Evolutionary conservation across 2,888 invertebrate genomes (phyloP), one percentile per base, ranked within the genome.

Genomic region (Agrochola circellaris): DNA sequence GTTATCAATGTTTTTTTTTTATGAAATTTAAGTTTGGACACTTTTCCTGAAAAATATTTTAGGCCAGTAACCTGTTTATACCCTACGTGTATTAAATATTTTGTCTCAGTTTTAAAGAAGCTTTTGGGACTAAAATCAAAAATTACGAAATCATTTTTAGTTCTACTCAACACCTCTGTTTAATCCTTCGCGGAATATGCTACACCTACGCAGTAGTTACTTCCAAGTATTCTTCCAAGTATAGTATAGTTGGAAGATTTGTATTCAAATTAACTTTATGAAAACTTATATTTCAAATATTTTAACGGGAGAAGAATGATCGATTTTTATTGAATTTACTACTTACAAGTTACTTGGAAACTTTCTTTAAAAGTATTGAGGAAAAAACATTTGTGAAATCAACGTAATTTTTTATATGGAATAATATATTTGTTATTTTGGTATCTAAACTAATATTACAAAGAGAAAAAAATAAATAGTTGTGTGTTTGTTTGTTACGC

Each of bases 361-460:
- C 48, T 75, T 66, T 82, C 65, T 66, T 66, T 61, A 60, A 30
- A 68, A 69, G 17, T 54, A 11, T 56, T 68, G 20, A 82, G 76
- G 76, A 82, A 82, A 75, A 77, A n/a, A 6, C n/a, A 38, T 58
- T 26, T 45, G n/a, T 26, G n/a, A 54, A 48, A 56, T 62, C 34
- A 26, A n/a, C 20, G 69, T 0, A 0, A 20, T 48, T 38, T 71
- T 62, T 30, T 34, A 8, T 54, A 7, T 23, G 4, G 13, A 54
- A 26, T 45, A 26, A 13, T 23, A 20, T 2, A 54, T 42, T 56
- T 23, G 0, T n/a, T 45, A n/a, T 71, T 17, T 42, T 9, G 34
- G 3, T 38, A 62, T 38, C 38, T 8, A 38, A 38, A 38, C 38
- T 38, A 38, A 38, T 38, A 38, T 5, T 5, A 38, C 6, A 38